Conservation (phyloP, 2,888 invertebrate genomes). For the Sipha maydis region DNA sequence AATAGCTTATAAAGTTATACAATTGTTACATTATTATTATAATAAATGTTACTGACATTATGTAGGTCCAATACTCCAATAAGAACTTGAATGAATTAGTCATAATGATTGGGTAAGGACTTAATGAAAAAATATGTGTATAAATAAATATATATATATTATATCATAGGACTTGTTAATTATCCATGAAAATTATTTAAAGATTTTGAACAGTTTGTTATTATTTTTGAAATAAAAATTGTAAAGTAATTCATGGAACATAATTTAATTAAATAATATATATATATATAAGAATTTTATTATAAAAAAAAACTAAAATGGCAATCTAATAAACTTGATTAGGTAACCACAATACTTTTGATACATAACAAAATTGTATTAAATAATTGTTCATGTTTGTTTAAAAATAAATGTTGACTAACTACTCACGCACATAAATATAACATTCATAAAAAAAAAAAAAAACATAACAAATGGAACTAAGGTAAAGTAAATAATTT, state of each 20-base stretch:
- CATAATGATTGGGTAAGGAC: background rate
- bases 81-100: conserved; percentile 25
- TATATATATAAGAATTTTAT: background rate
- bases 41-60: conserved; percentile 26
- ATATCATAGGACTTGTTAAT: background rate
- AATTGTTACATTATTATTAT: conserved; percentile 37
- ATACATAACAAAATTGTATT: conserved; percentile 4
- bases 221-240: conserved; percentile 25
- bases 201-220: background rate
- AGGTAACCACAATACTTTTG: background rate
- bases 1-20: conserved; percentile 13
- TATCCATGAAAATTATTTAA: background rate
- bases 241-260: conserved; percentile 27
- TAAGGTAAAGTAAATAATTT: conserved; percentile 17
- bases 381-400: background rate
- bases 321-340: conserved; percentile 10
- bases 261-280: background rate
- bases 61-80: background rate
- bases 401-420: background rate
- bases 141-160: background rate
- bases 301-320: background rate
- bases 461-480: conserved; percentile 31
- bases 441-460: conserved; percentile 17
- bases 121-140: background rate
- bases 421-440: background rate